Conservation (phyloP, 2,113 vertebrate species). For the Nyctereutes procyonoides region DNA sequence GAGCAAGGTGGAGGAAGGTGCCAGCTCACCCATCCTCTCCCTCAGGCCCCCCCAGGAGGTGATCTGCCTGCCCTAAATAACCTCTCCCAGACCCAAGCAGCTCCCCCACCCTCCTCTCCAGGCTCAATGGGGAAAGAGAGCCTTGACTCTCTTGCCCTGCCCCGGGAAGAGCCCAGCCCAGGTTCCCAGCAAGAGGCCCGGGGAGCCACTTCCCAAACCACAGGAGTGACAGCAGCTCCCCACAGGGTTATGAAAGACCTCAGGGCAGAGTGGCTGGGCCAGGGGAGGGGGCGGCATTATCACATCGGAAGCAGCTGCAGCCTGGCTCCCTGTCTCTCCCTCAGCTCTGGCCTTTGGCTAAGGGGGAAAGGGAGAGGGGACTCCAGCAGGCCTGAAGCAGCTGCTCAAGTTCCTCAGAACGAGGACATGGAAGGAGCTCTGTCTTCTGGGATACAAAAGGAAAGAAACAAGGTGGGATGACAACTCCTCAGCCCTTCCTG, state of each 20-base stretch:
- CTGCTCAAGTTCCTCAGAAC: conserved; percentile 61
- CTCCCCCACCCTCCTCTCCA: not conserved
- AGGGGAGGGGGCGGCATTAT: conserved; percentile 73
- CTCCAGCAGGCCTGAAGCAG: conserved; percentile 58
- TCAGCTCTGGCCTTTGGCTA: conserved; percentile 46
- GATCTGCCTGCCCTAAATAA: not conserved
- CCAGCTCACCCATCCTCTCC: conserved; percentile 58
- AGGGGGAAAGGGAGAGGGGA: conserved; percentile 37
- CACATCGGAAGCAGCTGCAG: conserved; percentile 80
- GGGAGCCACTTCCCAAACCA: conserved; percentile 82
- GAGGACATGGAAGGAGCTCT: not conserved
- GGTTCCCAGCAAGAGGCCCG: conserved; percentile 75
- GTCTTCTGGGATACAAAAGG: conserved; percentile 30
- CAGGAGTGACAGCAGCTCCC: conserved; percentile 79
- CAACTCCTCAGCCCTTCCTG: conserved; percentile 36
- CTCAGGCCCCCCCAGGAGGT: not conserved
- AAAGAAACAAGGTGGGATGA: conserved; percentile 36
- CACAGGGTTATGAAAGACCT: conserved; percentile 80
- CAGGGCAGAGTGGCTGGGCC: conserved; percentile 67
- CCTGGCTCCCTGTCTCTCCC: conserved; percentile 35
- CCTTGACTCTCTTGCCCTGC: conserved; percentile 8
- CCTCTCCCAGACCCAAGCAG: conserved; percentile 20
- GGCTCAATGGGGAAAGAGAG: not conserved
- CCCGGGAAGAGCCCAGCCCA: conserved; percentile 21
- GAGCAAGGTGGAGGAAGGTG: conserved; percentile 71